Percentiles rank a stretch among this genome's conserved stretches.
phyloP scores from a whole-genome alignment of 2,113 vertebrate species.

The Corydoras sp. region DNA sequence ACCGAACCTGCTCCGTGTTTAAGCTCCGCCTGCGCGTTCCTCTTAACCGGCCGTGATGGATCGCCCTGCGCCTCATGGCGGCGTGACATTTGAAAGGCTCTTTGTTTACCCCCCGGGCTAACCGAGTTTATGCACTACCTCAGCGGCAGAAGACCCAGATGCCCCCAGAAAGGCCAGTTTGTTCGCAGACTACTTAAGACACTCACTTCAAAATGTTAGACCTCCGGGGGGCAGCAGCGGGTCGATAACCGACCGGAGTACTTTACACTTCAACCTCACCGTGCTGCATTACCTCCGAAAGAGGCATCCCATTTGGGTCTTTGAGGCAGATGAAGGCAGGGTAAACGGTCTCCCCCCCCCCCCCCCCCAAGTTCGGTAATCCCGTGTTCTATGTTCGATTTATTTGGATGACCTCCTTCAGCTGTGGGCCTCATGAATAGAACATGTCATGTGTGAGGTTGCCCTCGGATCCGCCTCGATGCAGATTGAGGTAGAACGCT shows the following conservation, averaged over 20 bases:
- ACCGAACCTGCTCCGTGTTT: too few relatives aligned
- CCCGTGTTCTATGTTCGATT: too few relatives aligned
- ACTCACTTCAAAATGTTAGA: conserved; percentile 1
- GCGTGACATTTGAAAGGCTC: conserved; percentile 5
- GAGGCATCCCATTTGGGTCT: background rate
- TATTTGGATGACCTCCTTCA: background rate
- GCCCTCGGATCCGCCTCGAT: background rate
- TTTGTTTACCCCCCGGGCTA: background rate
- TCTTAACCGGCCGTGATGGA: background rate
- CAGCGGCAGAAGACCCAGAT: background rate
- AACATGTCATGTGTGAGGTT: background rate
- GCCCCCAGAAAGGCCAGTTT: background rate
- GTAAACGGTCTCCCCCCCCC: background rate
- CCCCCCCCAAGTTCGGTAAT: too few relatives aligned
- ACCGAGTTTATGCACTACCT: background rate
- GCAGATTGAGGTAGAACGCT: background rate
- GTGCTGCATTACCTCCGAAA: background rate
- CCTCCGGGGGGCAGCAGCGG: background rate
- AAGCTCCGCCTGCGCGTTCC: too few relatives aligned
- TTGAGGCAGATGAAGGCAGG: background rate
- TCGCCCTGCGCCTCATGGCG: background rate
- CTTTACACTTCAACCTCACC: background rate
- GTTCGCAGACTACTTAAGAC: background rate
- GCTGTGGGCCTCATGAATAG: background rate
- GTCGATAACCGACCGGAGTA: background rate